A percentile compares a stretch with the other conserved stretches of the same genome.
These are phyloP conservation scores for Thereva unica DNA, from an alignment of 2,888 invertebrate genomes.

Conservation along the genomic window DNA sequence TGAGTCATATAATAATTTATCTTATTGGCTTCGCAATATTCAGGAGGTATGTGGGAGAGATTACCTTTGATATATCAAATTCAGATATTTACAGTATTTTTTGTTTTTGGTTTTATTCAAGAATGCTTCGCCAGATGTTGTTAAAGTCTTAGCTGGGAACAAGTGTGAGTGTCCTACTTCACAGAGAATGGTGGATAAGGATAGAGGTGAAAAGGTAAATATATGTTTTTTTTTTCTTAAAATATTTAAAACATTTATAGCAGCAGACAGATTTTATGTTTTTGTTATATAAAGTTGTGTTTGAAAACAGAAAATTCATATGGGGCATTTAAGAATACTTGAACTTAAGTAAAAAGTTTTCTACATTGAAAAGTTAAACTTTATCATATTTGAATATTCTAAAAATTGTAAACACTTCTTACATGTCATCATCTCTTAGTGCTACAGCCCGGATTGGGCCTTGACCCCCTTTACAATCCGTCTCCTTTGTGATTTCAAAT, in stretches of 20 bases:
- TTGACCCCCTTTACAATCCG: too few species aligned
- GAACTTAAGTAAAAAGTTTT: too few species aligned
- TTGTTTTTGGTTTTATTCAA: conserved; percentile 50
- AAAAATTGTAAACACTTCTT: too few species aligned
- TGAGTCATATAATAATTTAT: conserved; percentile 87
- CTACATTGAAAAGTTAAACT: too few species aligned
- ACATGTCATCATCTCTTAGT: too few species aligned
- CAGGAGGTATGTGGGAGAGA: conserved; percentile 68
- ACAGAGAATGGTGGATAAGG: conserved; percentile 76
- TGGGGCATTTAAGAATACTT: too few species aligned
- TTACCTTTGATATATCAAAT: conserved; percentile 3
- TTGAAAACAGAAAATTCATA: neutral
- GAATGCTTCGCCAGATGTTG: conserved; percentile 86
- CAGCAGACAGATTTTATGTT: conserved; percentile 1
- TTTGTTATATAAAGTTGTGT: neutral
- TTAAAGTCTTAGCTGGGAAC: conserved; percentile 83
- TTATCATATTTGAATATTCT: too few species aligned
- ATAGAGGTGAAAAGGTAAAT: conserved; percentile 77
- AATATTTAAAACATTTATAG: neutral
- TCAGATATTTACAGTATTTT: neutral
- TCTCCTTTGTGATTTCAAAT: too few species aligned
- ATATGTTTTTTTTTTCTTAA: neutral
- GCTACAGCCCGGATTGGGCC: too few species aligned
- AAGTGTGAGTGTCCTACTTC: conserved; percentile 78
- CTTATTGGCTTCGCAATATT: conserved; percentile 89